Evolutionary conservation across 1,140 invertebrate genomes (phyloP).

Genomic region (Drosophila mauritiana): DNA sequence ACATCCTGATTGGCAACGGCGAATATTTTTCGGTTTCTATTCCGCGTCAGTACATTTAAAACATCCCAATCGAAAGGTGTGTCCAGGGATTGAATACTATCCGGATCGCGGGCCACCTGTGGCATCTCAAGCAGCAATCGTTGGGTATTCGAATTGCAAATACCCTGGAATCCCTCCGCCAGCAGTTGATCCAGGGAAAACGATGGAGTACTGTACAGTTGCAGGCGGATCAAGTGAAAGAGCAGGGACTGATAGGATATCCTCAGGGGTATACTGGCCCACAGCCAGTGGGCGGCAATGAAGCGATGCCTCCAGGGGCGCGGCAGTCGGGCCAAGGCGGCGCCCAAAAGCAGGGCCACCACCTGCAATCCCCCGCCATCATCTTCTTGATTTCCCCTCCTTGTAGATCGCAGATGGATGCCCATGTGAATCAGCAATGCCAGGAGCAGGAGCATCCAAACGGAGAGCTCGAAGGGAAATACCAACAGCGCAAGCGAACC

Average conservation of each 20-base stretch:
- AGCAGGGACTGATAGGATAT: slow-evolving; percentile 68
- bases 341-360: slow-evolving; percentile 53
- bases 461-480: slow-evolving; percentile 51
- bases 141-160: slow-evolving; percentile 47
- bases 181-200: slow-evolving; percentile 50
- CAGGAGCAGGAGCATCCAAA: slow-evolving; percentile 45
- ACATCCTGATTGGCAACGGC: slow-evolving; percentile 54
- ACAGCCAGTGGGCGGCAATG: slow-evolving; percentile 67
- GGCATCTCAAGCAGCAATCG: slow-evolving; percentile 56
- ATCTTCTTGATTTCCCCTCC: background rate
- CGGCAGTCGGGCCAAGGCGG: slow-evolving; percentile 33
- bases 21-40: slow-evolving; percentile 23
- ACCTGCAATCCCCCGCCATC: slow-evolving; percentile 32
- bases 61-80: slow-evolving; percentile 43
- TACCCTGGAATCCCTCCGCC: slow-evolving; percentile 33
- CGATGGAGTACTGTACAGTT: slow-evolving; percentile 46
- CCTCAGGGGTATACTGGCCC: slow-evolving; percentile 55
- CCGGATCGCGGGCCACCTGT: slow-evolving; percentile 10
- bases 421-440: slow-evolving; percentile 32
- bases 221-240: slow-evolving; percentile 66
- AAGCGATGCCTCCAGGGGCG: slow-evolving; percentile 55
- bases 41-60: slow-evolving; percentile 33
- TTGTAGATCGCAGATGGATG: slow-evolving; percentile 30
- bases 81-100: slow-evolving; percentile 19
- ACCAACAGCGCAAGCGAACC: slow-evolving; percentile 35